phyloP scores from a whole-genome alignment of 2,113 vertebrate species.

The Sinocyclocheilus maitianheensis region DNA sequence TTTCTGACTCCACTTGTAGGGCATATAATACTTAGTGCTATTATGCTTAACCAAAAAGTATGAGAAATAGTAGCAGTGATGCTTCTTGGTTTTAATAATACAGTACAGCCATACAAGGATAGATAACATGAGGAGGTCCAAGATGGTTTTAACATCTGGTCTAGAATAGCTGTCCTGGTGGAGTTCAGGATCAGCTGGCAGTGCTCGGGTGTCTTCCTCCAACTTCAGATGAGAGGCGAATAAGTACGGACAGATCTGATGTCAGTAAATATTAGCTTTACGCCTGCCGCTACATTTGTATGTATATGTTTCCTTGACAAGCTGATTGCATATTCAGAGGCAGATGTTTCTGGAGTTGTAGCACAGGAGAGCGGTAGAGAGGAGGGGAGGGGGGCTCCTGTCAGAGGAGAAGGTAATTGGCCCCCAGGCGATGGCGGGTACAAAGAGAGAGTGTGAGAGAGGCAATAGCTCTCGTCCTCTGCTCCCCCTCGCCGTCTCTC shows the following conservation, averaged over 20 bases:
- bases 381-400: conserved; percentile 62
- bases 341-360: conserved; percentile 75
- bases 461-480: conserved; percentile 48
- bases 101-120: neutral
- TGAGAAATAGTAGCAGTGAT: neutral
- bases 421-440: conserved; percentile 75
- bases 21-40: neutral
- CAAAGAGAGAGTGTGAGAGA: conserved; percentile 65
- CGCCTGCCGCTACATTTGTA: conserved; percentile 54
- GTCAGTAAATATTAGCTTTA: conserved; percentile 79
- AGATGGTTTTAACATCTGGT: conserved; percentile 2
- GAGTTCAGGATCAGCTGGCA: conserved; percentile 22
- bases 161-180: neutral
- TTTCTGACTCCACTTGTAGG: neutral
- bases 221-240: conserved; percentile 55
- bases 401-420: conserved; percentile 83
- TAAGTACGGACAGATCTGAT: conserved; percentile 72
- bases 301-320: conserved; percentile 61
- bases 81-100: neutral
- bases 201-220: conserved; percentile 59
- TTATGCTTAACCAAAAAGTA: neutral
- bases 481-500: conserved; percentile 41
- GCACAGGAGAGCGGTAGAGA: conserved; percentile 50
- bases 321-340: conserved; percentile 80
- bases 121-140: neutral